Conservation (phyloP, 2,888 invertebrate species). For the Clanis bilineata region DNA sequence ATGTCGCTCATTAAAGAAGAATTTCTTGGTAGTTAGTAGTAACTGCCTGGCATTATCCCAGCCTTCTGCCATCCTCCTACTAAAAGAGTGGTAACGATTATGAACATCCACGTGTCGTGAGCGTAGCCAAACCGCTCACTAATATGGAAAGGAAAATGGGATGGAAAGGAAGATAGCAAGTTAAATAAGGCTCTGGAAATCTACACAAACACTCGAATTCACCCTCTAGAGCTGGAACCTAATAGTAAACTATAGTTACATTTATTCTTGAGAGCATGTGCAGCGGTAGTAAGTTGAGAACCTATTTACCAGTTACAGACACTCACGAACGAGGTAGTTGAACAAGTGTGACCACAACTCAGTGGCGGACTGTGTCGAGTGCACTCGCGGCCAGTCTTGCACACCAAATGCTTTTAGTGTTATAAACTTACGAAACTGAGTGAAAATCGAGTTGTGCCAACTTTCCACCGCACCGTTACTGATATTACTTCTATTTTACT, state of each 20-base stretch:
- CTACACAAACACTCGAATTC: too few relatives aligned
- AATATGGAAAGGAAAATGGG: too few relatives aligned
- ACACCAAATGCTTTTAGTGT: constrained; percentile 15
- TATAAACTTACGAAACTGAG: constrained; percentile 6
- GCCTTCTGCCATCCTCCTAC: too few relatives aligned
- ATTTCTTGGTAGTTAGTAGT: too few relatives aligned
- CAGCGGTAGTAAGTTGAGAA: constrained; percentile 2
- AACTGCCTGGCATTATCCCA: too few relatives aligned
- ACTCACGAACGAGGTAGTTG: constrained; percentile 9
- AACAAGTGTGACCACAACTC: constrained; percentile 28
- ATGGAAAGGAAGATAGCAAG: too few relatives aligned
- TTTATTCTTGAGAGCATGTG: neutral
- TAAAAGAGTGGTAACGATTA: too few relatives aligned
- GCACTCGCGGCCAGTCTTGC: constrained; percentile 23
- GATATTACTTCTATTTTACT: constrained; percentile 11
- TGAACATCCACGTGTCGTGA: too few relatives aligned
- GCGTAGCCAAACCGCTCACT: too few relatives aligned
- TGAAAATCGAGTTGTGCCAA: constrained; percentile 12
- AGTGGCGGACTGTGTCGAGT: constrained; percentile 22
- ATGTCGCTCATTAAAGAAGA: too few relatives aligned
- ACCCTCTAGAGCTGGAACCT: too few relatives aligned
- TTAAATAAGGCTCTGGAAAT: too few relatives aligned
- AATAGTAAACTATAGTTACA: neutral
- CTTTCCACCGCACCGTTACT: neutral
- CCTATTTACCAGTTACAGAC: constrained; percentile 5